Evolutionary conservation across 2,888 invertebrate genomes (phyloP).

Genomic region (Scotopteryx bipunctaria): DNA sequence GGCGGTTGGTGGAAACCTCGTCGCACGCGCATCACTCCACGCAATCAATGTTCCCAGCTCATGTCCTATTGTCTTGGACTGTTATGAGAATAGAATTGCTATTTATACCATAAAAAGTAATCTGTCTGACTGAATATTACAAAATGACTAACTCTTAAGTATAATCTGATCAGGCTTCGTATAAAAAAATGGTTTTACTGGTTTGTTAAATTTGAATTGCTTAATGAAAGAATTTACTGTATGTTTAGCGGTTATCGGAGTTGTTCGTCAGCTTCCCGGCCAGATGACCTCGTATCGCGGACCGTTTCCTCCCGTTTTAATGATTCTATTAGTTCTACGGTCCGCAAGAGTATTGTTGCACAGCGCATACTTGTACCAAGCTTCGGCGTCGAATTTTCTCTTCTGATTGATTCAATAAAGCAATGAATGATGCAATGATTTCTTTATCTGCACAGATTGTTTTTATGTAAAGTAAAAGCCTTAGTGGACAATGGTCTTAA

Average conservation of each 20-base stretch:
- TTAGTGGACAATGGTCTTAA: slow-evolving; percentile 1
- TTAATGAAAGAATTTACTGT: slow-evolving; percentile 42
- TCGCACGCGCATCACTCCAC: slow-evolving; percentile 56
- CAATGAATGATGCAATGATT: too few relatives aligned
- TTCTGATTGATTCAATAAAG: too few relatives aligned
- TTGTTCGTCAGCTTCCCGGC: slow-evolving; percentile 58
- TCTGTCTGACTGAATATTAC: background rate
- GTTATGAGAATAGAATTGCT: slow-evolving; percentile 37
- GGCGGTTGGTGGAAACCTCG: slow-evolving; percentile 55
- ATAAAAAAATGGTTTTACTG: too few relatives aligned
- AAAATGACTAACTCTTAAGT: too few relatives aligned
- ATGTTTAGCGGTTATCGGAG: slow-evolving; percentile 53
- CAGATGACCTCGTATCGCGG: slow-evolving; percentile 62
- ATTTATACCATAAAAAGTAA: slow-evolving; percentile 7
- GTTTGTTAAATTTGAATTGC: slow-evolving; percentile 20
- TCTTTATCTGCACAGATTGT: too few relatives aligned
- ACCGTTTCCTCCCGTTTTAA: slow-evolving; percentile 59
- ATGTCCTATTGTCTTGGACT: slow-evolving; percentile 38
- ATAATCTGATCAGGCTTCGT: background rate
- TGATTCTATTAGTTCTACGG: slow-evolving; percentile 32
- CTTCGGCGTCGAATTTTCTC: background rate
- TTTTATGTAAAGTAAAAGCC: too few relatives aligned
- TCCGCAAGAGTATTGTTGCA: slow-evolving; percentile 9
- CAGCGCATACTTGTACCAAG: background rate
- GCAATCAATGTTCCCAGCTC: slow-evolving; percentile 47